Evolutionary conservation across 1,140 invertebrate species (phyloP), one percentile per base, ranked within the genome.

Genomic region (Drosophila chauvacae): DNA sequence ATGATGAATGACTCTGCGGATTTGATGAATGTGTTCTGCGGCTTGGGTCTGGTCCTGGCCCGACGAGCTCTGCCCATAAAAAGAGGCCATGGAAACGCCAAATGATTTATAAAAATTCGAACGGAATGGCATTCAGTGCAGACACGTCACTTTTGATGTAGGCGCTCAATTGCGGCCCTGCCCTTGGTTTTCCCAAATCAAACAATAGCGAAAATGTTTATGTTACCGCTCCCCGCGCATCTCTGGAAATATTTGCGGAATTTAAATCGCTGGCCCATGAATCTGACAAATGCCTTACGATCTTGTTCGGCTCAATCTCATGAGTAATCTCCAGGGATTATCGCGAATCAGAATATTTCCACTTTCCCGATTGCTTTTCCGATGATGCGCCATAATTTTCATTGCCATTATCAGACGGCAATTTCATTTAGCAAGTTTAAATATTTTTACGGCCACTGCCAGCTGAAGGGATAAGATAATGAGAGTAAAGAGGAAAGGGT

Each of bases 21-120:
- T 88, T 88, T 88, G 84, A 88, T 88, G 81, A 85, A 88, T 88
- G 84, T 90, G 81, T 88, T 90, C 88, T 88, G 81, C 81, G 84
- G 84, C 84, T 80, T 87, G 81, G 86, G 58, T 80, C 63, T 74
- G 76, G 18, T 26, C 47, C 33, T 35, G 33, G 23, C 23, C 2
- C 23, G 23, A 23, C 23, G 23, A 23, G 23, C 23, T 63, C 71
- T 59, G 50, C 65, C 66, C 53, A 57, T 45, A 47, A 62, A 75
- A 78, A 71, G 55, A 47, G 51, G 57, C 60, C 60, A 77, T 71
- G 35, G 61, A 77, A 84, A 77, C 84, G 81, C 77, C 80, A 88
- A 87, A 87, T 87, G 84, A 87, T 87, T 87, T 87, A 87, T 87
- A 87, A 87, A 87, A 87, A 88, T 87, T 88, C 84, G 58, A 78